Percentiles rank a stretch among this genome's conserved stretches.
Evolutionary conservation across 2,113 vertebrate genomes (phyloP).

Genomic region (Numenius arquata): DNA sequence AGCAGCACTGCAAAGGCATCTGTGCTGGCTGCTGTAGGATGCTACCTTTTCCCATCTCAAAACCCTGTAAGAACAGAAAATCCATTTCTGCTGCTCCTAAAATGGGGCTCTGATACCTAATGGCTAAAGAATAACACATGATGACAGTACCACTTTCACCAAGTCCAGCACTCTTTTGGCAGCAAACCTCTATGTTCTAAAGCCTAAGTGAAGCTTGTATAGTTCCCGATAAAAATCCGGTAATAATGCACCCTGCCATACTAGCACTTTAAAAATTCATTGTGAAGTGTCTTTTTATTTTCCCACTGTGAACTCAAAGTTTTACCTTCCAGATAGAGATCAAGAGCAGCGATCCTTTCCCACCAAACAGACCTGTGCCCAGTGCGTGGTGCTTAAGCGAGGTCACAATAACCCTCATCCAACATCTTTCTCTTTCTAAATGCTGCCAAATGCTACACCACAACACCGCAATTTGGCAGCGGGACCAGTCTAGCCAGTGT

Average conservation of each 20-base stretch:
- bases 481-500: neutral
- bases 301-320: neutral
- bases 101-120: neutral
- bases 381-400: neutral
- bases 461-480: neutral
- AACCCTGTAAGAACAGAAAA: neutral
- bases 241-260: neutral
- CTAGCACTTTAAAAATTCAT: neutral
- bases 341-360: neutral
- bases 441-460: neutral
- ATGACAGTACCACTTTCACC: neutral
- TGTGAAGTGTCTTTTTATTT: neutral
- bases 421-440: neutral
- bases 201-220: neutral
- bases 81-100: neutral
- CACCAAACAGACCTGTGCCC: neutral
- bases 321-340: neutral
- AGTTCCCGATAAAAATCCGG: neutral
- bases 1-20: neutral
- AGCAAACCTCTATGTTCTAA: neutral
- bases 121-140: neutral
- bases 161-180: neutral
- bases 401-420: neutral
- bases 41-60: neutral
- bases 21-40: neutral